Evolutionary conservation across 2,797 vertebrate species (phyloP), one percentile per base, ranked within the genome.

Genomic region (Pterois miles): DNA sequence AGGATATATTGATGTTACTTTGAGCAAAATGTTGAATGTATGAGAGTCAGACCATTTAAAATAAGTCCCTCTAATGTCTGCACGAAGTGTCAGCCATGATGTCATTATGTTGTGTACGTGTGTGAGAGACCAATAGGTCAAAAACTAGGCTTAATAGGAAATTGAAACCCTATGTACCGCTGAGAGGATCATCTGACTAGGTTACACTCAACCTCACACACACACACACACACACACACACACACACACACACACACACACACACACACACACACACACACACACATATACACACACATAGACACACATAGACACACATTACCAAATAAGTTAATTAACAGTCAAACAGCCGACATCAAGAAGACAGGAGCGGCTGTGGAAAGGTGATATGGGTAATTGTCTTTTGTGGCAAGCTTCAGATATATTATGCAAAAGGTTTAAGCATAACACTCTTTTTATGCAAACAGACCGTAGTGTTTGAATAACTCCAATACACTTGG

Each of bases 401-500:
- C 1, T 23, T 54, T 22, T 46, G 38, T 22, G 33, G 38, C 20
- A 58, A 60, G 22, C 33, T 40, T 52, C 22, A 22, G 22, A 76
- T 60, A 6, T 16, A 79, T 83, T 16, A 83, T 72, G 33, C 76
- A 77, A 46, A 74, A 52, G 53, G 27, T 68, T 74, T 65, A 31
- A 74, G 7, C 9, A 2, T 5, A 25, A 22, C 25, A 48, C 22
- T 40, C 1, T 38, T 50, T 46, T 20, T 20, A 34, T 68, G 2
- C 33, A 20, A 46, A 50, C 59, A 59, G 25, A 20, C 5, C 13
- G 2, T 12, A 40, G 12, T 14, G 27, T 70, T 27, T 23, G 16
- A 60, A 43, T 50, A 56, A 36, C 3, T 12, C 3, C 22, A 59
- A 29, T n/a, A 4, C 29, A 1, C 11, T 34, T 34, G 12, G 8